These are phyloP conservation scores for Nymphalis io DNA, from an alignment of 1,140 invertebrate genomes.

Conservation along the genomic window DNA sequence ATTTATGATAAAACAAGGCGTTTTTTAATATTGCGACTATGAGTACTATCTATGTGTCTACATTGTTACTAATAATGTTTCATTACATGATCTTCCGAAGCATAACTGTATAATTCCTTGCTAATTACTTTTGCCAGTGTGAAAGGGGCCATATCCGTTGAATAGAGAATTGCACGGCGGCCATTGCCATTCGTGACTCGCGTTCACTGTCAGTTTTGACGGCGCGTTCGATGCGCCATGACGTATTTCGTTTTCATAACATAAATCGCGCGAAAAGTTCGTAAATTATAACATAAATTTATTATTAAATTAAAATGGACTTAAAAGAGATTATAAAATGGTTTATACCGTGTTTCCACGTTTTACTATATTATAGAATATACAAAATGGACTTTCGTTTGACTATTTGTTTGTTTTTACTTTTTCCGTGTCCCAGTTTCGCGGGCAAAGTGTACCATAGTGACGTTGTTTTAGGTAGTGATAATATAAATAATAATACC, in stretches of 20 bases:
- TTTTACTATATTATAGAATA: conserved; percentile 47
- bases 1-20: too few relatives aligned
- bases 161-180: conserved; percentile 52
- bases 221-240: conserved; percentile 52
- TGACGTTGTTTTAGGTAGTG: conserved; percentile 22
- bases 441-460: conserved; percentile 44
- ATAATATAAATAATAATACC: conserved; percentile 41
- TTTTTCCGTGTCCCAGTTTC: conserved; percentile 58
- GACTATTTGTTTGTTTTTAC: conserved; percentile 65
- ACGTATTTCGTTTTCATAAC: conserved; percentile 36
- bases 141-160: neutral
- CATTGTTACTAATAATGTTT: too few relatives aligned
- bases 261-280: neutral
- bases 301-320: conserved; percentile 52
- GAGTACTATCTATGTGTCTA: too few relatives aligned
- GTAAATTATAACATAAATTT: conserved; percentile 16
- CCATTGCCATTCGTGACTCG: conserved; percentile 33
- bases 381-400: conserved; percentile 53
- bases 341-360: conserved; percentile 74
- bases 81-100: neutral
- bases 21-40: too few relatives aligned
- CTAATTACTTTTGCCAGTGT: neutral
- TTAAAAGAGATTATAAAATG: conserved; percentile 75
- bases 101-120: neutral
- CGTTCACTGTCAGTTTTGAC: conserved; percentile 49